A percentile compares a stretch with the other conserved stretches of the same genome.
These are phyloP conservation scores for Sturnus vulgaris DNA, from an alignment of 2,113 vertebrate species.

Conservation along the genomic window DNA sequence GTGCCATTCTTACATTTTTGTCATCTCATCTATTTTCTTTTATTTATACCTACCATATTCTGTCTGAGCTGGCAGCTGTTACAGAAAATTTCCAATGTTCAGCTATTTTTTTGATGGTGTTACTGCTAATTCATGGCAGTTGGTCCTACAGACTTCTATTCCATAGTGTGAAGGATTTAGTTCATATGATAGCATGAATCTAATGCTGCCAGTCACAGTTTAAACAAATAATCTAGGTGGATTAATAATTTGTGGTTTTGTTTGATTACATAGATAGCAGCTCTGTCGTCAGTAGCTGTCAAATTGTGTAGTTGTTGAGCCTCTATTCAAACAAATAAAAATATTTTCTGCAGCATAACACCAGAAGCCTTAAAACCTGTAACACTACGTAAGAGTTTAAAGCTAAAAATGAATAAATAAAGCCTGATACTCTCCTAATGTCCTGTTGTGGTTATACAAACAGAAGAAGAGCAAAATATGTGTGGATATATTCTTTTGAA, in stretches of 20 bases:
- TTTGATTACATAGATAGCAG: background rate
- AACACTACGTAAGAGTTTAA: accelerated
- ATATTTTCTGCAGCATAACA: background rate
- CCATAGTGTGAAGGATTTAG: background rate
- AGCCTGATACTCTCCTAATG: background rate
- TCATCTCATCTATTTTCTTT: background rate
- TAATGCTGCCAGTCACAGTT: background rate
- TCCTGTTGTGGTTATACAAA: background rate
- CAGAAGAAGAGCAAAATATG: background rate
- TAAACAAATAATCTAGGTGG: background rate
- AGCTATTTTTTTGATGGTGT: background rate
- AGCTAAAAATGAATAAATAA: background rate
- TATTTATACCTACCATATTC: background rate
- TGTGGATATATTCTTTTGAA: background rate
- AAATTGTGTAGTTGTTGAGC: background rate
- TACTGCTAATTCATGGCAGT: background rate
- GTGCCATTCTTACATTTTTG: background rate
- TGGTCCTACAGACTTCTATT: background rate
- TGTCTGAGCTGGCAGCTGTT: background rate
- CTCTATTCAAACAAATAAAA: background rate
- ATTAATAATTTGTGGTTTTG: background rate
- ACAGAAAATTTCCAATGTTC: background rate
- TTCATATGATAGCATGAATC: background rate
- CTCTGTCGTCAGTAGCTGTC: background rate
- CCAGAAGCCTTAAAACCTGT: background rate